Evolutionary conservation across 64 coral and sea anemone genomes (phyloP), one percentile per base, ranked within the genome.

Genomic region (Pachyseris speciosa): DNA sequence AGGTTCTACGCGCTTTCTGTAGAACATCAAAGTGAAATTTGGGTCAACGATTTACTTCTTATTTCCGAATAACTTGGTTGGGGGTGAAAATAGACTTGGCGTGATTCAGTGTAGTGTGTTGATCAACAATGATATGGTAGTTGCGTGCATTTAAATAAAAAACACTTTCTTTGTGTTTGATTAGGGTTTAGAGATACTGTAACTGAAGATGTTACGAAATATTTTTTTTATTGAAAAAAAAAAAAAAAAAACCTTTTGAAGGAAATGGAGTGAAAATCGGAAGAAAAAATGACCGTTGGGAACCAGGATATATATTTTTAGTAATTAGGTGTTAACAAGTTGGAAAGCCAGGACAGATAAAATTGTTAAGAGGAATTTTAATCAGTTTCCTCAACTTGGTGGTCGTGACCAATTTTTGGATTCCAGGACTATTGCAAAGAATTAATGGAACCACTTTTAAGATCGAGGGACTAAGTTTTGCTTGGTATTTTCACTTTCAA

Each of bases 161-260:
- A 42, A 45, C 70, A 11, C 70, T 47, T 32, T 5, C 20, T 20
- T 44, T 26, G 5, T 74, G 70, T 74, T 74, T 74, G 40, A 39
- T 24, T 26, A 58, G 17, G 47, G 16, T 37, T 38, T n/a, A 15
- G 33, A 10, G 20, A 37, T 50, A 80, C 26, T 24, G 0, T 3
- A 57, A n/a, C n/a, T n/a, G n/a, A 74, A 74, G n/a, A 42, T 26
- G 40, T 74, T 45, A 45, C 15, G 70, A 74, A 74, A 80, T 38
- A 80, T 58, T 58, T 57, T 80, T 34, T 5, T 27, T 7, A 58
- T 60, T 57, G 4, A 79, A 79, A 9, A 36, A 30, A 57, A 58
- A 53, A 48, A 8, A 15, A 43, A 22, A 9, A 44, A 57, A 13
- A 15, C 5, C 5, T 9, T 5, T 5, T 4, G 22, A 57, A 57